Evolutionary conservation across 2,888 invertebrate species (phyloP), one percentile per base, ranked within the genome.

Genomic region (Bursaphelenchus okinawaensis): DNA sequence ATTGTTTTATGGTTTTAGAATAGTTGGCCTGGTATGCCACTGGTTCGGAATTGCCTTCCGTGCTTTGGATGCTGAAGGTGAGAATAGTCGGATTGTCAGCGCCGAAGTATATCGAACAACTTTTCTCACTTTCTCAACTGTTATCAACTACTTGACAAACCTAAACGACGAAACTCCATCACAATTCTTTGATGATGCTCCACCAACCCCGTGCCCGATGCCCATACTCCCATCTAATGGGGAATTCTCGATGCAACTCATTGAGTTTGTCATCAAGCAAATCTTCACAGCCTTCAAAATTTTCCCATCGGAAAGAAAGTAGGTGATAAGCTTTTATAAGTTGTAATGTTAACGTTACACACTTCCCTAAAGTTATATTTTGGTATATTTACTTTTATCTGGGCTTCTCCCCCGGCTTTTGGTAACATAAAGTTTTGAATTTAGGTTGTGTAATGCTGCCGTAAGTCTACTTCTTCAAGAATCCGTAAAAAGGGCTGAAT

Each of bases 181-280:
- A 9, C 22, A 62, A 4, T 62, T 62, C 62, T 62, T 62, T 22
- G 62, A 52, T 24, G 62, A 62, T 9, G 58, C 4, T 57, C 52
- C 12, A 2, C 22, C 58, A n/a, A 23, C 19, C 9, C 6, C 54
- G 54, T 24, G 16, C 19, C 40, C 55, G 1, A 19, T 67, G 9
- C 76, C 75, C 0, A 29, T 68, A 2, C 66, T 77, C 20, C 71
- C 73, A 29, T 24, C 62, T 7, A 54, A 55, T 24, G 69, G 68
- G 0, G 66, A 64, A 56, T 71, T 19, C 20, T 61, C 72, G 3
- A 55, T 65, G 0, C 56, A 68, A 16, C 56, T 80, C 7, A 71
- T 76, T 24, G 67, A 72, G 16, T 89, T 88, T 79, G 83, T 90
- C 22, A 79, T 90, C 52, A 86, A 87, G 19, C 89, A 89, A 83